Evolutionary conservation across 2,113 vertebrate species (phyloP).

Genomic region (Ammodytes dubius): DNA sequence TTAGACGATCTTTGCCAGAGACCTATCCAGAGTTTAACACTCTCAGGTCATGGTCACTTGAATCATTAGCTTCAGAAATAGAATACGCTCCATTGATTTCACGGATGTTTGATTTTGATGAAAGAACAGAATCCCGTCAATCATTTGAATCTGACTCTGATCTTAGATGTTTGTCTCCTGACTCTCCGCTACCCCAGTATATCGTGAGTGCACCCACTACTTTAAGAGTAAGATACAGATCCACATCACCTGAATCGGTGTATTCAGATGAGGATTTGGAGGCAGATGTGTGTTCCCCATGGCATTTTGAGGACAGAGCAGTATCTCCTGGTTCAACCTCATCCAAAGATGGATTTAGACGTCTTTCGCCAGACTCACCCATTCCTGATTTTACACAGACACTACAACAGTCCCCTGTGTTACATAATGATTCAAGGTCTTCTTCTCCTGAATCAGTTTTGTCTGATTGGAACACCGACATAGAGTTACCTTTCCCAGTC

Average conservation of each 20-base stretch:
- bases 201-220: not conserved
- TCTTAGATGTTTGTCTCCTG: constrained; percentile 1
- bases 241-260: constrained; percentile 41
- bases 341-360: constrained; percentile 40
- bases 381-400: constrained; percentile 24
- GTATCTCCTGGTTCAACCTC: constrained; percentile 47
- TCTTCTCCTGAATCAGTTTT: constrained; percentile 47
- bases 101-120: constrained; percentile 7
- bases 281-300: constrained; percentile 15
- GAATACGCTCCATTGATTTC: constrained; percentile 12
- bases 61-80: constrained; percentile 9
- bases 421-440: constrained; percentile 26
- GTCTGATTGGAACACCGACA: constrained; percentile 32
- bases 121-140: constrained; percentile 18
- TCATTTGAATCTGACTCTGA: not conserved
- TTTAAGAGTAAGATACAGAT: constrained; percentile 8
- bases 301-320: constrained; percentile 44
- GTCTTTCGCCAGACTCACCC: constrained; percentile 43
- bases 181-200: constrained; percentile 49
- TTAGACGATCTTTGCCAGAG: constrained; percentile 1
- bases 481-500: not conserved
- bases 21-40: not conserved
- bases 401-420: not conserved
- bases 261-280: constrained; percentile 47
- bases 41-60: constrained; percentile 33